These are phyloP conservation scores for Catagonus wagneri DNA, from an alignment of 2,113 vertebrate genomes.

Conservation along the genomic window DNA sequence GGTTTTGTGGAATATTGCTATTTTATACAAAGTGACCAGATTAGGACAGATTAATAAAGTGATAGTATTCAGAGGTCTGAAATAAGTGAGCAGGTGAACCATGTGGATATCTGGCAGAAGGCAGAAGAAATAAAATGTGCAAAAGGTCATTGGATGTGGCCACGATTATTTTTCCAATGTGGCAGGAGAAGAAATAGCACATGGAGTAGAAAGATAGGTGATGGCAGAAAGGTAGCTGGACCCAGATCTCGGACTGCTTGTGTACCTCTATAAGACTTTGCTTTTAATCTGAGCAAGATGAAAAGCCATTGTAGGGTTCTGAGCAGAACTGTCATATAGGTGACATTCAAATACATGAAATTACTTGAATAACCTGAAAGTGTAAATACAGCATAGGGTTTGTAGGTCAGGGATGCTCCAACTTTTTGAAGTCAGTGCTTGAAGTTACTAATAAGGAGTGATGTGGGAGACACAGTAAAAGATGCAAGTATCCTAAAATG, in stretches of 20 bases:
- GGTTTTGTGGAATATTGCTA: not conserved
- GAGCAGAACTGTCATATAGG: not conserved
- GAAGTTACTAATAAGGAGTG: not conserved
- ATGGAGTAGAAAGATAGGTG: not conserved
- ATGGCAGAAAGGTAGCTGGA: not conserved
- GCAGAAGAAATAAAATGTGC: not conserved
- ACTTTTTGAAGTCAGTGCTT: not conserved
- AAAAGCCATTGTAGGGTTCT: not conserved
- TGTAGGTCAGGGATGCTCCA: not conserved
- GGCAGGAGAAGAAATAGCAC: not conserved
- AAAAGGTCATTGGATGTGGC: not conserved
- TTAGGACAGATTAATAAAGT: not conserved
- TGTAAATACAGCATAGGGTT: not conserved
- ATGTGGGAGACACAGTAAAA: not conserved
- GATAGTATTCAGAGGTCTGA: not conserved
- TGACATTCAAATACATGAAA: not conserved
- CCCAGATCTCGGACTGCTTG: not conserved
- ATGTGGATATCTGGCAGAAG: not conserved
- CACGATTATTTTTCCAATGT: not conserved
- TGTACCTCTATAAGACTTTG: not conserved
- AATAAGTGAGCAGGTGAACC: not conserved
- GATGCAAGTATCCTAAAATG: not conserved
- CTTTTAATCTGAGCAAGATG: not conserved
- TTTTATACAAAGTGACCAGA: not conserved
- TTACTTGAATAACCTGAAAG: not conserved